phyloP scores from a whole-genome alignment of 1,140 invertebrate genomes.

The Tachypleus tridentatus region DNA sequence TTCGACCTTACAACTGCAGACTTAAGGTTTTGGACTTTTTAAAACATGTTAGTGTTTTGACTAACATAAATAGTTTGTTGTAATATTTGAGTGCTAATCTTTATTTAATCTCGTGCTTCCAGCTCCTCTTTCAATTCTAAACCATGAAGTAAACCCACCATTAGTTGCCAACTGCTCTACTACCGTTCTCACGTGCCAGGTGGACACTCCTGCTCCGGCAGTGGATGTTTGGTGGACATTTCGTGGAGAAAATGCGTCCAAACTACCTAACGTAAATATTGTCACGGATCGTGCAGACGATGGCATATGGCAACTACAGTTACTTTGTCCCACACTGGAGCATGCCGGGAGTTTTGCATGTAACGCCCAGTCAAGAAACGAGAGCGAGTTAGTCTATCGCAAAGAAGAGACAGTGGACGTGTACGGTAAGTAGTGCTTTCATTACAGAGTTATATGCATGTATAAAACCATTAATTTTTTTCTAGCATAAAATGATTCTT shows the following conservation, averaged over 20 bases:
- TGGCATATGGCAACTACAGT: conserved; percentile 19
- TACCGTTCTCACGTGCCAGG: conserved; percentile 17
- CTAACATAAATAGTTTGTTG: too few species aligned
- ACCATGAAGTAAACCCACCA: conserved; percentile 20
- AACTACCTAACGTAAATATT: conserved; percentile 21
- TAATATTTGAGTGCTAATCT: too few species aligned
- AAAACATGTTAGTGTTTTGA: too few species aligned
- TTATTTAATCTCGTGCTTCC: not conserved
- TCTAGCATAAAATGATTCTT: too few species aligned
- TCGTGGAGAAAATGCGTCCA: conserved; percentile 25
- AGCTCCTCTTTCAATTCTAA: conserved; percentile 18
- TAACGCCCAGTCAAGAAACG: conserved; percentile 20
- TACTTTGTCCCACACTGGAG: conserved; percentile 21
- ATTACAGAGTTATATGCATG: too few species aligned
- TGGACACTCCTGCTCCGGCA: conserved; percentile 11
- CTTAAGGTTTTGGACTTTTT: too few species aligned
- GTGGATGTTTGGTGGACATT: conserved; percentile 26
- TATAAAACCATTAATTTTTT: too few species aligned
- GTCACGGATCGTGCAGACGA: conserved; percentile 11
- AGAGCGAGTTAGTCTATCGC: conserved; percentile 22
- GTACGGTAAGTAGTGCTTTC: conserved; percentile 20
- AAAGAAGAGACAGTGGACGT: conserved; percentile 24
- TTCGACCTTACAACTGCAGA: too few species aligned
- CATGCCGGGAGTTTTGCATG: conserved; percentile 23
- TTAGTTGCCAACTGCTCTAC: conserved; percentile 24